Base-by-base conservation (phyloP, 1,140 invertebrate species). In the Anagrus nilaparvatae region DNA sequence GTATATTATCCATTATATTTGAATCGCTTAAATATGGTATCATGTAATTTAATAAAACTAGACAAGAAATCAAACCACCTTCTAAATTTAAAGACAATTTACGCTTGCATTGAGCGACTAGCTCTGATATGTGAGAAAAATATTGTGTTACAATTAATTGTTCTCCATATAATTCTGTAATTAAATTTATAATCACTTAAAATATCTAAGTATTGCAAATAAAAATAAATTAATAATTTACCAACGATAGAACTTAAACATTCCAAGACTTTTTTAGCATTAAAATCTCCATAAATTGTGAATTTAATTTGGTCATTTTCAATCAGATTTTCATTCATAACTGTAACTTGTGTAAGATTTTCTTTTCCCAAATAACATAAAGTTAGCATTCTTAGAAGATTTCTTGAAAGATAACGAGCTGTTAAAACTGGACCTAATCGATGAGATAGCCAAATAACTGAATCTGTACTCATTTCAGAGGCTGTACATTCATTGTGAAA, bases 131-230 rank as follows among this genome's bases (percentile, higher is more conserved):
- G 59, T 95, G 89, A 1, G 90, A 87, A 37, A 99, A 73, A 62
- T 97, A 99, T 68, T 98, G 95, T 24, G 92, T 68, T 24, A 97
- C 72, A 49, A 98, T 85, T 32, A 97, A 80, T 54, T 94, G 85
- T 59, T 96, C 90, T 31, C 92, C 93, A 66, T 95, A 97, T 46
- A 96, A 70, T 47, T 77, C 81, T 84, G 57, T 29, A 70, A 69
- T 41, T 36, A 40, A n/a, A n/a, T n/a, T n/a, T n/a, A n/a, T n/a
- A n/a, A n/a, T n/a, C n/a, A n/a, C n/a, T n/a, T n/a, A n/a, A n/a
- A n/a, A n/a, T n/a, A n/a, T n/a, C n/a, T n/a, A n/a, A n/a, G n/a
- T n/a, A n/a, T n/a, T n/a, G n/a, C n/a, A n/a, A n/a, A n/a, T n/a
- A n/a, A 47, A 47, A 31, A 23, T 14, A n/a, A 24, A 25, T 25